Evolutionary conservation across 2,797 vertebrate species (phyloP), one percentile per base, ranked within the genome.

Genomic region (Schizopygopsis pylzovi): DNA sequence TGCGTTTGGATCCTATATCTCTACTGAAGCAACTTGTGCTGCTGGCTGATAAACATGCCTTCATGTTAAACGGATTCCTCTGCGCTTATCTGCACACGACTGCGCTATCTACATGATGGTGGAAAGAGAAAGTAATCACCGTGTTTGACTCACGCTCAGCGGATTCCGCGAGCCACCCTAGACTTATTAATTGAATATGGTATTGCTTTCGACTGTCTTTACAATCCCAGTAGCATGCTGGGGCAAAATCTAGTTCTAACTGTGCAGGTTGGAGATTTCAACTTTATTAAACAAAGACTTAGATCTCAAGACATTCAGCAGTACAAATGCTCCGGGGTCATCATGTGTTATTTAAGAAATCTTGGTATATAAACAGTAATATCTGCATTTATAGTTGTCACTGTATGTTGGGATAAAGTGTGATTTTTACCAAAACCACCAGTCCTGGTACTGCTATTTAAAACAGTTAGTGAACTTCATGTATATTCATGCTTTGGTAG

Each of bases 161-260:
- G 47, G 79, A 84, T 82, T 84, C 80, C 63, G 43, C 63, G 11
- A 84, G 79, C 77, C 73, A 79, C 75, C 84, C 73, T 86, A 83
- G 86, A 85, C 73, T 88, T 87, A 89, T 90, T 89, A 90, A 91
- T 90, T 91, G 86, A 88, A 86, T 85, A 20, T 72, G 80, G 85
- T 54, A 87, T 87, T 88, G 90, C 77, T 88, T 90, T 56, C 78
- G 84, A 90, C 77, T 75, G 86, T 85, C 86, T 84, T 25, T 78
- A 49, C 71, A 56, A 33, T 22, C 65, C 45, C 65, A 25, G 79
- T 8, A n/a, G 65, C 79, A 45, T 2, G 41, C 22, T 47, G 12
- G 56, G 1, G 25, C 78, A 47, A 6, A 12, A 79, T 79, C 59
- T 12, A 47, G 43, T 3, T 33, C 41, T 43, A 41, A 43, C 78